phyloP scores from a whole-genome alignment of 92 coral and sea anemone genomes.

The Parazoanthus atlanticus region DNA sequence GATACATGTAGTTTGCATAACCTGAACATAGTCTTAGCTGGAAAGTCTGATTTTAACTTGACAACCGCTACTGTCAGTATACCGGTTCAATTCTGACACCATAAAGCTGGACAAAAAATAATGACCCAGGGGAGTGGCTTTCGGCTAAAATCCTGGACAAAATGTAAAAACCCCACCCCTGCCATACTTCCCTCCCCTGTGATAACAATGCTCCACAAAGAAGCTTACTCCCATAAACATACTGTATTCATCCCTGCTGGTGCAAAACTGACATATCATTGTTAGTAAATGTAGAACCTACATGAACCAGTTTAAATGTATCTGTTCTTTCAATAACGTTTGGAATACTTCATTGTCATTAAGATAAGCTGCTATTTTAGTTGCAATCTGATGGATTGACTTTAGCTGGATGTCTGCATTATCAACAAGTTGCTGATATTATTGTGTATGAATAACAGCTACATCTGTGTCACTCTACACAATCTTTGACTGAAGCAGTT shows the following conservation, averaged over 20 bases:
- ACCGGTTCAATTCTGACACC: background rate
- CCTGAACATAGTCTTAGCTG: conserved; percentile 4
- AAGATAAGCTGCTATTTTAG: too few species aligned
- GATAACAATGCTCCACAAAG: background rate
- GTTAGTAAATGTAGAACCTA: background rate
- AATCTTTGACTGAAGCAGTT: conserved; percentile 25
- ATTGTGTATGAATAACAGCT: conserved; percentile 32
- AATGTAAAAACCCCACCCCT: too few species aligned
- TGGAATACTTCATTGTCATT: conserved; percentile 43
- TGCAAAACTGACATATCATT: too few species aligned
- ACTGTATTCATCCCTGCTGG: too few species aligned
- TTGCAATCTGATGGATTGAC: background rate
- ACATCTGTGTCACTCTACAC: conserved; percentile 37
- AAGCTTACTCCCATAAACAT: conserved; percentile 2
- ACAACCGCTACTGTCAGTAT: background rate
- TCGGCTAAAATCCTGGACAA: too few species aligned
- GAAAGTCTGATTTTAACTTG: conserved; percentile 6
- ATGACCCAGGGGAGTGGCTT: too few species aligned
- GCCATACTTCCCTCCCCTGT: background rate
- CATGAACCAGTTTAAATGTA: conserved; percentile 30
- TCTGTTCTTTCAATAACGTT: conserved; percentile 47
- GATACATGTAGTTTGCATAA: conserved; percentile 8
- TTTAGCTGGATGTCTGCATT: conserved; percentile 42
- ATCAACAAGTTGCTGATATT: conserved; percentile 26
- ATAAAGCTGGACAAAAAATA: background rate